A percentile compares a stretch with the other conserved stretches of the same genome.
phyloP scores from a whole-genome alignment of 2,113 vertebrate species.

The Barnardius zonarius region DNA sequence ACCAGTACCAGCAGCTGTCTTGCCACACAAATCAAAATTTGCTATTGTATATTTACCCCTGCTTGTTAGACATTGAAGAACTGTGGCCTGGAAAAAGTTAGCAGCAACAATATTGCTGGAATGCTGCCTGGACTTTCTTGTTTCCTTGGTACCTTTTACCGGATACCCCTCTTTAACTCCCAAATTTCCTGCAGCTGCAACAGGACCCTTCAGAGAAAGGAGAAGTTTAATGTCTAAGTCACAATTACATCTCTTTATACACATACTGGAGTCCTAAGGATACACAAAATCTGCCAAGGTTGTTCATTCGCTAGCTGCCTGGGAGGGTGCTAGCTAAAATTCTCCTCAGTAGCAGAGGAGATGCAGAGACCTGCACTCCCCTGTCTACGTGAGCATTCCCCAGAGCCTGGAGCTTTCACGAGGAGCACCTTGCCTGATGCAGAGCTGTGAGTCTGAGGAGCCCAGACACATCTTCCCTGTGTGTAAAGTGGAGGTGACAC shows the following conservation, averaged over 20 bases:
- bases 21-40: not conserved
- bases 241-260: not conserved
- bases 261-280: not conserved
- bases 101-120: not conserved
- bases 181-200: not conserved
- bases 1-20: not conserved
- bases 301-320: not conserved
- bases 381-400: not conserved
- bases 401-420: not conserved
- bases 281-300: not conserved
- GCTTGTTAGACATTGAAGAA: not conserved
- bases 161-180: not conserved
- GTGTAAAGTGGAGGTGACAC: rapidly evolving
- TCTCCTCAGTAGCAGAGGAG: not conserved
- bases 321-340: not conserved
- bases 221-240: not conserved
- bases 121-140: not conserved
- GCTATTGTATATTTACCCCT: not conserved
- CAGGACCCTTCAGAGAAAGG: not conserved
- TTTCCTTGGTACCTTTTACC: not conserved
- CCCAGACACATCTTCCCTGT: not conserved
- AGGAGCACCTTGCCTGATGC: not conserved
- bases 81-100: not conserved
- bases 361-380: not conserved
- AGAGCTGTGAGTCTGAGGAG: not conserved